These are phyloP conservation scores for Hetaerina americana DNA, from an alignment of 1,140 invertebrate species.

Conservation along the genomic window DNA sequence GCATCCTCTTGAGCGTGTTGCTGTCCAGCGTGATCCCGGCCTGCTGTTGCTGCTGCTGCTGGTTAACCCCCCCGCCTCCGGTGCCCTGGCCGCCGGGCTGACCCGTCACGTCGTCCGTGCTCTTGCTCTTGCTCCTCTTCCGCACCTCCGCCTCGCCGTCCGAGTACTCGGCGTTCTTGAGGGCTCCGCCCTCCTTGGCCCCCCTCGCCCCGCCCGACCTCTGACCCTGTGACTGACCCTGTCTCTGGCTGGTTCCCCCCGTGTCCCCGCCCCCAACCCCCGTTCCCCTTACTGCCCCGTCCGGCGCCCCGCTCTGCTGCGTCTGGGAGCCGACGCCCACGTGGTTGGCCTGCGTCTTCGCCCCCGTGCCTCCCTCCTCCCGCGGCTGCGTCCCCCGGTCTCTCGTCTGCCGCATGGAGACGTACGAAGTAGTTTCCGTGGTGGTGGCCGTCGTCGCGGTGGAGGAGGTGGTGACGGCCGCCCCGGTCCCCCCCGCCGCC, in stretches of 20 bases:
- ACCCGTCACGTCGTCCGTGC: slow-evolving; percentile 70
- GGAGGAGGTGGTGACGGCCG: slow-evolving; percentile 29
- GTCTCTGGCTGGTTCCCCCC: slow-evolving; percentile 39
- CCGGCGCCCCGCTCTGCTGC: slow-evolving; percentile 58
- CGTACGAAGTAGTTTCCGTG: slow-evolving; percentile 3
- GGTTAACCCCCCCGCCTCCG: slow-evolving; percentile 79
- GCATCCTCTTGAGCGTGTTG: slow-evolving; percentile 81
- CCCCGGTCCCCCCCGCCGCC: slow-evolving; percentile 25
- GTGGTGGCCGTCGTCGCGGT: slow-evolving; percentile 6
- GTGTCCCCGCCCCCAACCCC: slow-evolving; percentile 16
- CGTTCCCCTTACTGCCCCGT: slow-evolving; percentile 26
- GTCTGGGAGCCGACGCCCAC: slow-evolving; percentile 61
- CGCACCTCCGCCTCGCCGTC: slow-evolving; percentile 31
- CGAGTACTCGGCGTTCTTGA: slow-evolving; percentile 6
- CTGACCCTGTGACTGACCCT: slow-evolving; percentile 9
- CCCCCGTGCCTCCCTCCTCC: slow-evolving; percentile 28
- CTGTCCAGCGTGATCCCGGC: slow-evolving; percentile 49
- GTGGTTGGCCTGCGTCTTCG: slow-evolving; percentile 26
- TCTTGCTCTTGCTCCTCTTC: slow-evolving; percentile 62
- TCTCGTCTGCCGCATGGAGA: slow-evolving; percentile 24
- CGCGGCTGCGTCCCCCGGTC: slow-evolving; percentile 31
- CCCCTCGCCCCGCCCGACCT: slow-evolving; percentile 5
- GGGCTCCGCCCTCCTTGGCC: slow-evolving; percentile 6
- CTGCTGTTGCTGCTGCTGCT: slow-evolving; percentile 50
- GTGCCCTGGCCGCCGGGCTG: slow-evolving; percentile 32